These are phyloP conservation scores for Nowickia ferox DNA, from an alignment of 2,888 invertebrate species.

Conservation along the genomic window DNA sequence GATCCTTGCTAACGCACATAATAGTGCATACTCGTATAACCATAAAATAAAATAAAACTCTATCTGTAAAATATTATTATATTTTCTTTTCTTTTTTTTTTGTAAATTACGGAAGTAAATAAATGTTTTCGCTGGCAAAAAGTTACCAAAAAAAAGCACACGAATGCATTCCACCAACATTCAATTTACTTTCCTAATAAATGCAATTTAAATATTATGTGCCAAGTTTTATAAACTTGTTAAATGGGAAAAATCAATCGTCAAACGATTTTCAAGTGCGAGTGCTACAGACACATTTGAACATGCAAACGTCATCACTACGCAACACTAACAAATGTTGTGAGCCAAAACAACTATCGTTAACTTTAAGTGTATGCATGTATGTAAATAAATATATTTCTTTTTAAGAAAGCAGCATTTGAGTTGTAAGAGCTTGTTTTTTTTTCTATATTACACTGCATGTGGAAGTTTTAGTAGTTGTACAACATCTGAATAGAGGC, in stretches of 20 bases:
- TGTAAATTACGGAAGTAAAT: slow-evolving; percentile 45
- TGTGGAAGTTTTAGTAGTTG: slow-evolving; percentile 14
- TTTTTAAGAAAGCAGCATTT: slow-evolving; percentile 10
- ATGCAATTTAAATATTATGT: slow-evolving; percentile 70
- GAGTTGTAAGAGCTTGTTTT: background rate
- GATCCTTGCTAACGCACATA: background rate
- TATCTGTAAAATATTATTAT: slow-evolving; percentile 26
- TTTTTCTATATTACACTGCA: slow-evolving; percentile 4
- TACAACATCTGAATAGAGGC: slow-evolving; percentile 53
- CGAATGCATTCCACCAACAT: slow-evolving; percentile 30
- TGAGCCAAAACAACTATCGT: slow-evolving; percentile 1
- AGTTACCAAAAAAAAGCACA: slow-evolving; percentile 34
- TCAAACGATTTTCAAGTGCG: slow-evolving; percentile 68
- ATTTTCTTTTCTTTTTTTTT: slow-evolving; percentile 2
- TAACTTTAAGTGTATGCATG: background rate
- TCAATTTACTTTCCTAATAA: slow-evolving; percentile 66
- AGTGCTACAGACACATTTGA: slow-evolving; percentile 15
- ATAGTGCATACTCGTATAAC: slow-evolving; percentile 14
- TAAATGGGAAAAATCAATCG: slow-evolving; percentile 68
- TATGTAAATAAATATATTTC: background rate
- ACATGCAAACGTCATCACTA: slow-evolving; percentile 51
- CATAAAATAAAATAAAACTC: slow-evolving; percentile 24
- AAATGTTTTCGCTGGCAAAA: background rate
- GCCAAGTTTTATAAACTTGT: slow-evolving; percentile 63
- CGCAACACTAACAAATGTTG: background rate